Conservation (phyloP, 2,797 vertebrate genomes). For the Channa striata region DNA sequence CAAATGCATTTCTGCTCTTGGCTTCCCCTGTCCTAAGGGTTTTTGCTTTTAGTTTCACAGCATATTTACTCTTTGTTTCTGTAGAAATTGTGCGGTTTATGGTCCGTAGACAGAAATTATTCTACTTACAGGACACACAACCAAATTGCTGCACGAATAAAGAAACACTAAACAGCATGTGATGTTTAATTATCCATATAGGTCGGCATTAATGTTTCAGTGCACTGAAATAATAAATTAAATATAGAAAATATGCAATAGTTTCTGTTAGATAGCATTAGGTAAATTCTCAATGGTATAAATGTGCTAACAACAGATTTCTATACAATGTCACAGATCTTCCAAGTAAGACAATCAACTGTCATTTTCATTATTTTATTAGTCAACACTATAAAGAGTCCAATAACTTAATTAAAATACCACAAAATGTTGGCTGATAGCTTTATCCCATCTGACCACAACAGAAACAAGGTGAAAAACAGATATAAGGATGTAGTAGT, state of each 20-base stretch:
- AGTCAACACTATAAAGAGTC: not conserved
- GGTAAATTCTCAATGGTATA: constrained; percentile 1
- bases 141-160: not conserved
- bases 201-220: too few species aligned
- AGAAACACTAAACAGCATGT: not conserved
- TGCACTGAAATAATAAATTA: too few species aligned
- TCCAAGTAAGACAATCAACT: constrained; percentile 12
- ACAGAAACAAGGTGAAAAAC: constrained; percentile 16
- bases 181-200: not conserved
- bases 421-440: constrained; percentile 10
- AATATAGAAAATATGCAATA: not conserved
- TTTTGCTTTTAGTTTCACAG: too few species aligned
- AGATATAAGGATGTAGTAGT: constrained; percentile 10
- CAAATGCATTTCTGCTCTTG: too few species aligned
- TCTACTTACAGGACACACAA: not conserved
- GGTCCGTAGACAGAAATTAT: too few species aligned
- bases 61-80: too few species aligned
- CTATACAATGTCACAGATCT: not conserved
- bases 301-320: not conserved
- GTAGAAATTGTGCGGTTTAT: too few species aligned
- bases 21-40: too few species aligned
- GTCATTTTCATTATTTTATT: constrained; percentile 1
- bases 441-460: constrained; percentile 11
- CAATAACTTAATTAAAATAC: constrained; percentile 14
- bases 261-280: not conserved